Conservation (phyloP, 2,888 invertebrate genomes). For the Pollenia griseotomentosa region DNA sequence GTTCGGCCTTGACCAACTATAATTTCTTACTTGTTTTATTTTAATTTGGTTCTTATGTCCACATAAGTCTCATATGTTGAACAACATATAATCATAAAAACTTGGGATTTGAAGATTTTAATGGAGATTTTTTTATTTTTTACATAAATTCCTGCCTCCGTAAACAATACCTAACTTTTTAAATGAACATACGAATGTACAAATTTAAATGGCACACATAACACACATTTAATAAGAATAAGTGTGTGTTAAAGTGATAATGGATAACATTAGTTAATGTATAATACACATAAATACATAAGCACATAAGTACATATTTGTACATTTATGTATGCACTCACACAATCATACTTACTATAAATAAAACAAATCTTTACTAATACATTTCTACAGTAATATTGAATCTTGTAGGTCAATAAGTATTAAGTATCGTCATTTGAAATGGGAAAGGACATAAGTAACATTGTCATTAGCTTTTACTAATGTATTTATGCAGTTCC, state of each 20-base stretch:
- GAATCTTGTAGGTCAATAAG: too few species aligned
- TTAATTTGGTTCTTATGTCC: slow-evolving; percentile 16
- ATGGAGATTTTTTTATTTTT: slow-evolving; percentile 19
- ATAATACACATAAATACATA: background rate
- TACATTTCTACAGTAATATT: background rate
- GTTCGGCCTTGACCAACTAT: background rate
- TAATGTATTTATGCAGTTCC: too few species aligned
- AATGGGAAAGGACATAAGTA: too few species aligned
- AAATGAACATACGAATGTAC: too few species aligned
- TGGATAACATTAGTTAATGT: slow-evolving; percentile 57
- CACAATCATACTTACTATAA: background rate
- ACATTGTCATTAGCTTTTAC: too few species aligned
- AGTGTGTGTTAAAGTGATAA: slow-evolving; percentile 44
- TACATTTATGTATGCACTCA: slow-evolving; percentile 8
- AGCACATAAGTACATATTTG: slow-evolving; percentile 34
- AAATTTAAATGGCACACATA: background rate
- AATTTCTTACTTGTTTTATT: background rate
- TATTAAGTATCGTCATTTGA: too few species aligned
- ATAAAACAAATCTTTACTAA: slow-evolving; percentile 38
- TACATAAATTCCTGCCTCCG: background rate
- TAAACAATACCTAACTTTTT: background rate
- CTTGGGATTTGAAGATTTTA: slow-evolving; percentile 29
- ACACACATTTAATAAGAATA: background rate
- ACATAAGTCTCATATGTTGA: slow-evolving; percentile 25
- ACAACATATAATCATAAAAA: slow-evolving; percentile 25